Base-by-base conservation (phyloP, 1,140 invertebrate genomes). In the Pachyrhynchus sulphureomaculatus region DNA sequence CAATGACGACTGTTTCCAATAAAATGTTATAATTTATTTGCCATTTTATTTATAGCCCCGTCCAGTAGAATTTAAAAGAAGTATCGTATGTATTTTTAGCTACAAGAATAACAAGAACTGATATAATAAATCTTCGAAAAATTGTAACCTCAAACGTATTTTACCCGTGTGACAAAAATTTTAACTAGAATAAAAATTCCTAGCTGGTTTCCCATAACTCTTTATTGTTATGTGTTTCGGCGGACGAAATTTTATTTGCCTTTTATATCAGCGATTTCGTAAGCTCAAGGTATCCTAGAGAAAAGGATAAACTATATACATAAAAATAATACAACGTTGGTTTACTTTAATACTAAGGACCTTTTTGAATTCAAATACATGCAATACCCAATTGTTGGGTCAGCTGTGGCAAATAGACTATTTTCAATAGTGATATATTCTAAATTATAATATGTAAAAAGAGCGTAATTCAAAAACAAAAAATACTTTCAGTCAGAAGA, bases 171-270 rank as follows among this genome's bases (percentile, higher is more conserved):
- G 48, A 61, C 58, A 61, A 61, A 61, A 61, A 61, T 61, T 61
- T 61, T 61, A 61, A 61, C 48, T 61, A 51, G 58, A 61, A 61
- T 61, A 61, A 61, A 61, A 61, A 61, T 61, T 61, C 58, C 49
- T 61, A 17, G 37, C 58, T 61, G 48, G 48, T 61, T 44, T 21
- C 58, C 58, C 58, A 61, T 61, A 61, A 61, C 48, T 61, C 58
- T 61, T 61, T 61, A 61, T 51, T 61, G 58, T 61, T 61, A 61
- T 61, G 58, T 61, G 58, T 53, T 61, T 61, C 58, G 49, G 58
- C 37, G 49, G 49, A 45, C 49, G 49, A 61, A 61, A 61, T 61
- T 61, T 61, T 61, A 61, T 61, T 61, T 61, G 58, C 36, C 48
- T 61, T 61, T 61, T 61, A 61, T 61, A 61, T 61, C 48, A 53